Evolutionary conservation across 2,113 vertebrate genomes (phyloP).

Genomic region (Pelecanus crispus): DNA sequence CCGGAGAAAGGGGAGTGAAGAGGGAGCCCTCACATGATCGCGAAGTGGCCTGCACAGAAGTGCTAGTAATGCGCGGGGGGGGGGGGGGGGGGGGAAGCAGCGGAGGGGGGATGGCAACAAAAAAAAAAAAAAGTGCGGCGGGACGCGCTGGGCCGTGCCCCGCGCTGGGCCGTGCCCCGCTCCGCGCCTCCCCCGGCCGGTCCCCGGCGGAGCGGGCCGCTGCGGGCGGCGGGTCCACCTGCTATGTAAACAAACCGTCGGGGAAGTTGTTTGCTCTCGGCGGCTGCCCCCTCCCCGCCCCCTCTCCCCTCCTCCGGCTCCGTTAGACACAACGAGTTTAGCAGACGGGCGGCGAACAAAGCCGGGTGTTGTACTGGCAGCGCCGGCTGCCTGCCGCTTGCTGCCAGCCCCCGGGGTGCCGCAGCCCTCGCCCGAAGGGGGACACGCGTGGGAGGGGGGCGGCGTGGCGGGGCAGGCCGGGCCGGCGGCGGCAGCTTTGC

Average conservation of each 20-base stretch:
- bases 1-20: constrained; percentile 13
- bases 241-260: constrained; percentile 80
- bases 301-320: background rate
- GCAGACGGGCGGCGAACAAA: constrained; percentile 67
- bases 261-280: constrained; percentile 73
- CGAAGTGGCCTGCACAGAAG: constrained; percentile 62
- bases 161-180: no score
- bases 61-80: background rate
- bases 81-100: background rate
- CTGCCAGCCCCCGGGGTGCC: constrained; percentile 56
- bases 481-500: background rate
- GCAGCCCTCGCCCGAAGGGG: constrained; percentile 38
- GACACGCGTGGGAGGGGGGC: constrained; percentile 11
- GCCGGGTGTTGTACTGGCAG: constrained; percentile 57
- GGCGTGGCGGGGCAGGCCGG: background rate
- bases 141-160: constrained; percentile 48
- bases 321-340: constrained; percentile 52
- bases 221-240: constrained; percentile 89
- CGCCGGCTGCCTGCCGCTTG: constrained; percentile 61
- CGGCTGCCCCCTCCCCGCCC: background rate
- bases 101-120: constrained; percentile 26
- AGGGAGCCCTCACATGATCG: constrained; percentile 71
- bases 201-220: constrained; percentile 63
- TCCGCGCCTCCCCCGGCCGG: constrained; percentile 50
- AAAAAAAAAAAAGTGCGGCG: background rate